Percentiles rank a stretch among this genome's conserved stretches.
phyloP scores from a whole-genome alignment of 1,140 invertebrate species.

The Laupala kohalensis region DNA sequence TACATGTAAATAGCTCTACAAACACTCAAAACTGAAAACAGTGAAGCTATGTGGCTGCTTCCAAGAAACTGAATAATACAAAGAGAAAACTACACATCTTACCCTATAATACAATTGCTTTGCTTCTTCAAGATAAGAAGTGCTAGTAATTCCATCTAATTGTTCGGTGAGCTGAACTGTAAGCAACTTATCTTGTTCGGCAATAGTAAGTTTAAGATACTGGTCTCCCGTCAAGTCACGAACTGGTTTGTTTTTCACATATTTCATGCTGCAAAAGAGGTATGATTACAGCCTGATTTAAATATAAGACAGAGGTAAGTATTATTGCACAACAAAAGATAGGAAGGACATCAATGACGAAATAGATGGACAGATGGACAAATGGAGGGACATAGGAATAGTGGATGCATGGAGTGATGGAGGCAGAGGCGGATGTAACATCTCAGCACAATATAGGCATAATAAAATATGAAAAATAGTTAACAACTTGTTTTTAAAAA shows the following conservation, averaged over 20 bases:
- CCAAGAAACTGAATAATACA: background rate
- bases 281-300: background rate
- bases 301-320: background rate
- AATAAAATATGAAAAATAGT: too few species aligned
- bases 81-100: slow-evolving; percentile 11
- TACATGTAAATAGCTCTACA: too few species aligned
- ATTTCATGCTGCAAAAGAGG: slow-evolving; percentile 61
- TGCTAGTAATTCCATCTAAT: slow-evolving; percentile 59
- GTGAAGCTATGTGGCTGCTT: too few species aligned
- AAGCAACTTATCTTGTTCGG: slow-evolving; percentile 77
- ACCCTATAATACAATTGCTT: slow-evolving; percentile 78
- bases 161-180: slow-evolving; percentile 56
- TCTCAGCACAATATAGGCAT: too few species aligned
- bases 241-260: slow-evolving; percentile 89
- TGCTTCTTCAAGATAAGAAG: slow-evolving; percentile 78
- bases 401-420: too few species aligned
- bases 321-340: background rate
- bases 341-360: too few species aligned
- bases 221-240: slow-evolving; percentile 79
- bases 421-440: too few species aligned
- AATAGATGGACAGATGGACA: too few species aligned
- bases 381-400: too few species aligned
- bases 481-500: too few species aligned
- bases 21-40: too few species aligned
- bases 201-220: slow-evolving; percentile 71